A percentile compares a stretch with the other conserved stretches of the same genome.
Conservation (phyloP, 2,797 vertebrate species). For the Coregonus ussuriensis region DNA sequence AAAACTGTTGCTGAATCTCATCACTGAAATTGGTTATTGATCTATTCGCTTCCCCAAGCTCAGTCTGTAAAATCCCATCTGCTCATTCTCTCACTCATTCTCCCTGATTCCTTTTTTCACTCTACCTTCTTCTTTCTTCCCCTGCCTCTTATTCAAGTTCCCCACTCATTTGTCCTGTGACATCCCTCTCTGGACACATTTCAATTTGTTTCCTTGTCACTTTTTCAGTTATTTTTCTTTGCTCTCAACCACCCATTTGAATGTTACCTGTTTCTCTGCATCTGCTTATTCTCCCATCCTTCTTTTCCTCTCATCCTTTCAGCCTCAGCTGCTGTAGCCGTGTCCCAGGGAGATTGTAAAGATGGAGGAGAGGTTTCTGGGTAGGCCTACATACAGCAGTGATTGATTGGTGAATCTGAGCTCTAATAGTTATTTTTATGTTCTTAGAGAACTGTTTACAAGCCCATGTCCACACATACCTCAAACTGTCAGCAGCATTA, state of each 20-base stretch:
- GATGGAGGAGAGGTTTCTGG: background rate
- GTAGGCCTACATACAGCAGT: background rate
- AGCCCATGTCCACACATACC: background rate
- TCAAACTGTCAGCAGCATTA: background rate
- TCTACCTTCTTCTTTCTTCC: conserved; percentile 2
- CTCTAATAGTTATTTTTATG: background rate
- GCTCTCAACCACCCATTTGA: too few species aligned
- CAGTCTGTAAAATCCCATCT: conserved; percentile 72
- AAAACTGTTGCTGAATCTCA: conserved; percentile 77
- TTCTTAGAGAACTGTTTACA: background rate
- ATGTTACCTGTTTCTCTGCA: too few species aligned
- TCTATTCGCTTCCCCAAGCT: conserved; percentile 74
- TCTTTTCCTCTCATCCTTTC: too few species aligned
- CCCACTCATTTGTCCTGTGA: too few species aligned
- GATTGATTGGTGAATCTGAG: background rate
- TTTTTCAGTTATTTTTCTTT: too few species aligned
- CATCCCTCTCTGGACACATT: too few species aligned
- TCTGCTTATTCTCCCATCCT: too few species aligned
- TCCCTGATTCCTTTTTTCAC: conserved; percentile 56
- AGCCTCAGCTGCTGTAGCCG: too few species aligned
- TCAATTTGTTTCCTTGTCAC: too few species aligned
- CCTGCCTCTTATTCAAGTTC: background rate
- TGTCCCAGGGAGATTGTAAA: background rate
- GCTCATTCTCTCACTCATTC: conserved; percentile 62
- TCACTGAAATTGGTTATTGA: conserved; percentile 82